Evolutionary conservation across 1,140 invertebrate genomes (phyloP).

Genomic region (Anoplolepis gracilipes): DNA sequence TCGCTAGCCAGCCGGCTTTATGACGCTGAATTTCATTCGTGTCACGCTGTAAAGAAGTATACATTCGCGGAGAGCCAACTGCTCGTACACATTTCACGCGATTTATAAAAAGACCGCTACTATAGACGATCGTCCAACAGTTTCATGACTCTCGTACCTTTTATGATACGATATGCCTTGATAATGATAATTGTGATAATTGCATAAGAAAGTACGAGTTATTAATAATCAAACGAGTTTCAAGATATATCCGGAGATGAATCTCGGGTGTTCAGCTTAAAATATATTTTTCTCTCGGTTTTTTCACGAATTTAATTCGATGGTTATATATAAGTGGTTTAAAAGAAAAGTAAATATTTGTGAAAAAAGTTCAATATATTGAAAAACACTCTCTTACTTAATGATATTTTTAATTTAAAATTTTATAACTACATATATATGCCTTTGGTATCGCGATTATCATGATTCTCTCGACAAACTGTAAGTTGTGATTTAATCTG

Average conservation of each 20-base stretch:
- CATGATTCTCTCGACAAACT: neutral
- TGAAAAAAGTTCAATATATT: neutral
- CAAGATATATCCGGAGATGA: neutral
- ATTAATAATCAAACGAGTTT: neutral
- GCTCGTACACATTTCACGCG: neutral
- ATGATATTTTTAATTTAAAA: conserved; percentile 2
- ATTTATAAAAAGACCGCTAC: neutral
- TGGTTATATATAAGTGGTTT: neutral
- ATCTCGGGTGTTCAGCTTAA: too few species aligned
- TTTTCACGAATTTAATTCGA: neutral
- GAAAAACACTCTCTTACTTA: neutral
- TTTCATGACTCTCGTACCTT: neutral
- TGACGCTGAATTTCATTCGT: conserved; percentile 65
- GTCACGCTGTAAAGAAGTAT: conserved; percentile 53
- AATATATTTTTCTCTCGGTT: neutral
- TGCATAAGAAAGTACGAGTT: neutral
- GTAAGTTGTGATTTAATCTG: conserved; percentile 52
- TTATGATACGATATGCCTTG: neutral
- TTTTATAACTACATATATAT: neutral
- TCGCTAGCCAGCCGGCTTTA: conserved; percentile 61
- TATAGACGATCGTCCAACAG: neutral
- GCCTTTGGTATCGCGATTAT: neutral
- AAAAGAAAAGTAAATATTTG: neutral
- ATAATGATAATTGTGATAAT: neutral
- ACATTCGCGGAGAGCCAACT: neutral